Evolutionary conservation across 1,140 invertebrate species (phyloP).

Genomic region (Hirudo medicinalis): DNA sequence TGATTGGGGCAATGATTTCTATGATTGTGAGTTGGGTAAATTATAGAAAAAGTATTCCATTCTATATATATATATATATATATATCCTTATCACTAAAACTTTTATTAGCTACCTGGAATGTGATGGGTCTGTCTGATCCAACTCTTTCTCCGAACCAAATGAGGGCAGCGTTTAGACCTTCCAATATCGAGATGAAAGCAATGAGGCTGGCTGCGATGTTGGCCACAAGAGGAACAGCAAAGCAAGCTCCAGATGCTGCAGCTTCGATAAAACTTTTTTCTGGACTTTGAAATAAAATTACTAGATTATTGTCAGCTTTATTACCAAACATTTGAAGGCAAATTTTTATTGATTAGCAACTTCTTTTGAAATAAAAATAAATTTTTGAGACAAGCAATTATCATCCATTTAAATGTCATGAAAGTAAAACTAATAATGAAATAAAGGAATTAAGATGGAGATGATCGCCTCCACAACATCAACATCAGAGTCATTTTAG

Average conservation of each 20-base stretch:
- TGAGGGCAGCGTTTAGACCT: slow-evolving; percentile 24
- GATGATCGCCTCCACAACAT: too few species aligned
- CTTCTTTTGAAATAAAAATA: background rate
- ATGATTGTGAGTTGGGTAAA: background rate
- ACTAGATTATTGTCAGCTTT: background rate
- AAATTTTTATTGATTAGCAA: slow-evolving; percentile 8
- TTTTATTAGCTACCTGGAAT: slow-evolving; percentile 23
- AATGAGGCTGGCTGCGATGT: slow-evolving; percentile 27
- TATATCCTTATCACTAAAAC: too few species aligned
- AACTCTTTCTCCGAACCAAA: slow-evolving; percentile 26
- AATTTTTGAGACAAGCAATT: too few species aligned
- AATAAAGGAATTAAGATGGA: too few species aligned
- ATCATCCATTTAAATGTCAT: too few species aligned
- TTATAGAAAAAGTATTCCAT: background rate
- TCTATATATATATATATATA: too few species aligned
- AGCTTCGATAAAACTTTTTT: slow-evolving; percentile 26
- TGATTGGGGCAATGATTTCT: background rate
- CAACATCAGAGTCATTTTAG: too few species aligned
- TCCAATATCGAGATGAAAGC: slow-evolving; percentile 27
- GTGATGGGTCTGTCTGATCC: slow-evolving; percentile 23
- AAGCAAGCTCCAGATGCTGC: slow-evolving; percentile 24
- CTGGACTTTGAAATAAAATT: slow-evolving; percentile 19
- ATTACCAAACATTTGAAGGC: background rate
- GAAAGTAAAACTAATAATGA: too few species aligned
- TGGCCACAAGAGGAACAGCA: slow-evolving; percentile 25